Percentiles rank a stretch among this genome's conserved stretches.
Evolutionary conservation across 2,888 invertebrate species (phyloP).

Genomic region (Opisthograptis luteolata): DNA sequence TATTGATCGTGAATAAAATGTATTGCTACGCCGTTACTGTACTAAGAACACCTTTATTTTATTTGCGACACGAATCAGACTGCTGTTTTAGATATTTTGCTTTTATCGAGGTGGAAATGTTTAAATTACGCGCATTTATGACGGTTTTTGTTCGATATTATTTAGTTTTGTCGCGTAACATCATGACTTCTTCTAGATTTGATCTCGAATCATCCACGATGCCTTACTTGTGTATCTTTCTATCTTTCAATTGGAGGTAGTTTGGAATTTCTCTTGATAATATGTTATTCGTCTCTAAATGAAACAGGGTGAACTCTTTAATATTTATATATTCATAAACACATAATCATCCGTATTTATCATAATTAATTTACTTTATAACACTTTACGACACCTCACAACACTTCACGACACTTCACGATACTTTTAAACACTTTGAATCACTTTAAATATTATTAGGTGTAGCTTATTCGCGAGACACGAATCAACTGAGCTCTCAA

Average conservation of each 20-base stretch:
- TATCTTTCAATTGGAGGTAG: slow-evolving; percentile 72
- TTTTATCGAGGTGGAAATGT: neutral
- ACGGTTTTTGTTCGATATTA: slow-evolving; percentile 7
- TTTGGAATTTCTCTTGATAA: slow-evolving; percentile 67
- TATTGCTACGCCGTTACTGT: slow-evolving; percentile 2
- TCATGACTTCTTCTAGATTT: slow-evolving; percentile 62
- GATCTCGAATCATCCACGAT: slow-evolving; percentile 75
- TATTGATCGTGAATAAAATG: neutral
- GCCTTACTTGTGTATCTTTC: slow-evolving; percentile 84
- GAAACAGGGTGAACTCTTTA: too few species aligned
- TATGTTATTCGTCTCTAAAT: too few species aligned
- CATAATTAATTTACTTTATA: too few species aligned
- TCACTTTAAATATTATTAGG: too few species aligned
- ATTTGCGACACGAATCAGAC: slow-evolving; percentile 2
- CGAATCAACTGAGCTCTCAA: too few species aligned
- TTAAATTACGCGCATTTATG: neutral
- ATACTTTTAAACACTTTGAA: too few species aligned
- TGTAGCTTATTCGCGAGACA: too few species aligned
- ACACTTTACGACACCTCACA: too few species aligned
- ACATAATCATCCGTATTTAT: too few species aligned
- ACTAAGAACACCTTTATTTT: slow-evolving; percentile 1
- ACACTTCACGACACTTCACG: too few species aligned
- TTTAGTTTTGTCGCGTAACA: slow-evolving; percentile 34
- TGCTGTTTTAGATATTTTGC: slow-evolving; percentile 1
- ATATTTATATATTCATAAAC: too few species aligned